Evolutionary conservation across 2,888 invertebrate genomes (phyloP).

Genomic region (Glaucopsyche alexis): DNA sequence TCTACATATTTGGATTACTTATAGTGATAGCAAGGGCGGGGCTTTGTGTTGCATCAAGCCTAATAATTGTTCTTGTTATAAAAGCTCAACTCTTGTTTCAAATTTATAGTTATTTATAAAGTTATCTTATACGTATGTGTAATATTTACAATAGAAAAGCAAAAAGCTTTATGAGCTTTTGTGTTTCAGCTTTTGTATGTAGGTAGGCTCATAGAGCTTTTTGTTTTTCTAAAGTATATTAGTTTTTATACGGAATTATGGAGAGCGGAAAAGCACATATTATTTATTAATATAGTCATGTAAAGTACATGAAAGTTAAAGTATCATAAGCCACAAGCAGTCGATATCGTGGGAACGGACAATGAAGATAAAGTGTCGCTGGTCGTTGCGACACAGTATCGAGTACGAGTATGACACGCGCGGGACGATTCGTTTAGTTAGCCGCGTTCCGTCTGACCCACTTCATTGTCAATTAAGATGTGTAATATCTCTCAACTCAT

Average conservation of each 20-base stretch:
- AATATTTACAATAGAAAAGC: not conserved
- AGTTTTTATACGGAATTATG: too few relatives aligned
- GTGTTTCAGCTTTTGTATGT: not conserved
- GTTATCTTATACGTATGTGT: too few relatives aligned
- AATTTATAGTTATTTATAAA: too few relatives aligned
- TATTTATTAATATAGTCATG: too few relatives aligned
- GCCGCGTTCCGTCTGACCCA: conserved; percentile 65
- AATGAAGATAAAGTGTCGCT: conserved; percentile 35
- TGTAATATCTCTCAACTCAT: conserved; percentile 55
- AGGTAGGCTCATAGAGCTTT: too few relatives aligned
- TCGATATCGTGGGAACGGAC: conserved; percentile 37
- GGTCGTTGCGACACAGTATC: conserved; percentile 36
- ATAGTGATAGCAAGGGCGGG: not conserved
- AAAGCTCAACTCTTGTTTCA: not conserved
- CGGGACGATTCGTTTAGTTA: conserved; percentile 60
- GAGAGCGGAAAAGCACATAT: too few relatives aligned
- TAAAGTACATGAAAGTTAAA: not conserved
- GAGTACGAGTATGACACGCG: conserved; percentile 35
- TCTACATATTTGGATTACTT: not conserved
- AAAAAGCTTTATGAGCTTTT: not conserved
- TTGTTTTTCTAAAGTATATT: too few relatives aligned
- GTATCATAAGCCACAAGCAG: conserved; percentile 17
- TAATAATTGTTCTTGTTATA: not conserved
- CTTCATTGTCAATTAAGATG: conserved; percentile 58
- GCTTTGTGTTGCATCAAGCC: not conserved